Conservation (phyloP, 1,140 invertebrate species). For the Macrobrachium rosenbergii region DNA sequence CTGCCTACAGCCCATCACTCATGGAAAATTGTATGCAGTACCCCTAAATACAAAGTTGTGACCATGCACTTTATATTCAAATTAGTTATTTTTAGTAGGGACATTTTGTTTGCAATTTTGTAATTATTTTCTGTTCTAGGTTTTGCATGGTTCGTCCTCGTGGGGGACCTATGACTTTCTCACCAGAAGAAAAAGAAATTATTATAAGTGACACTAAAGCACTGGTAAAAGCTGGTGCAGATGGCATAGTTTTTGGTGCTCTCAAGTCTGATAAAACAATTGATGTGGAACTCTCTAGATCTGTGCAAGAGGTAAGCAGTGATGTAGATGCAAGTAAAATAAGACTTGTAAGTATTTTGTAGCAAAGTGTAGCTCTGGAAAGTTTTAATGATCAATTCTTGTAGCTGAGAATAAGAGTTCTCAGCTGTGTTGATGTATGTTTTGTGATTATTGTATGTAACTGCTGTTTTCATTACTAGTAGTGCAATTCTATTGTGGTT, state of each 20-base stretch:
- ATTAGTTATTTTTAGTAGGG: too few species aligned
- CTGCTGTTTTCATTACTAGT: too few species aligned
- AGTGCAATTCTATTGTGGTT: too few species aligned
- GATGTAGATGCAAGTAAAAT: neutral
- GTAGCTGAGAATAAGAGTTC: too few species aligned
- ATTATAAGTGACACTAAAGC: conserved; percentile 32
- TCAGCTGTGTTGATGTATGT: too few species aligned
- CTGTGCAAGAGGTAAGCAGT: conserved; percentile 27
- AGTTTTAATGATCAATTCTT: too few species aligned
- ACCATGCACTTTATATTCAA: too few species aligned
- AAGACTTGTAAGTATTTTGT: neutral
- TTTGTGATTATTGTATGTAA: too few species aligned
- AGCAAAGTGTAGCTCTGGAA: neutral
- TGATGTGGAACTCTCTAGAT: conserved; percentile 29
- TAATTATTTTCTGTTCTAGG: neutral
- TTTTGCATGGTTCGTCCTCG: conserved; percentile 50
- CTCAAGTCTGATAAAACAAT: conserved; percentile 22
- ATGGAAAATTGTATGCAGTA: too few species aligned
- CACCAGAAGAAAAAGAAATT: conserved; percentile 27
- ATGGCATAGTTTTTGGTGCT: conserved; percentile 51
- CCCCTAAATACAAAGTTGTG: too few species aligned
- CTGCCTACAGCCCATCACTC: too few species aligned
- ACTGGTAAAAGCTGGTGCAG: conserved; percentile 29
- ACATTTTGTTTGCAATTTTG: too few species aligned
- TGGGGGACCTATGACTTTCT: conserved; percentile 42